Base-by-base conservation (phyloP, 2,888 invertebrate genomes). In the Drymonia ruficornis region DNA sequence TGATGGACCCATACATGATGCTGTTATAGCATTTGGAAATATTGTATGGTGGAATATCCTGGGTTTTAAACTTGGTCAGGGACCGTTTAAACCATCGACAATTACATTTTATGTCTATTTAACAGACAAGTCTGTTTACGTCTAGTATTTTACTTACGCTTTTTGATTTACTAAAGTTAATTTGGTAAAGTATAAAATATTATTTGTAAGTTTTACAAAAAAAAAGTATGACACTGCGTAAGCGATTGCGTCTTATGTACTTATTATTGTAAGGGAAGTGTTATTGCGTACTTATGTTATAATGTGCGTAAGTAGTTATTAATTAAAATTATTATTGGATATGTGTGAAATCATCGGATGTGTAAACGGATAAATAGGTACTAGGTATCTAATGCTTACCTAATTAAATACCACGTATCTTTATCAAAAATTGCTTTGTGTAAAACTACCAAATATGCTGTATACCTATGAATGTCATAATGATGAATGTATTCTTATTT, bases 1-100 rank as follows among this genome's bases (percentile, higher is more conserved):
- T 55, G 48, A 44, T 63, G 53, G 53, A 63, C 51, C 53, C 60
- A 53, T 59, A 58, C 52, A 61, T 63, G 47, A 56, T 46, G 48
- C 50, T 40, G 9, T 40, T 28, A 31, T 43, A 50, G 52, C 50
- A 54, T 36, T 47, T 19, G 12, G 44, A 42, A 16, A 45, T 34
- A 46, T 48, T 45, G n/a, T 11, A 49, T 53, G 13, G 23, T 36
- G 29, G 0, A 29, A 19, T 31, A 58, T 50, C 16, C 31, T 9
- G 31, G 12, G 9, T 8, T n/a, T n/a, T 31, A 31, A 31, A 31
- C 11, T 31, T 6, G 9, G 31, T 7, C 31, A 31, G 8, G 12
- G 11, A 31, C 9, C 8, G 12, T 31, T 31, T 31, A 31, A 11
- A n/a, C n/a, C n/a, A n/a, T n/a, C n/a, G n/a, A n/a, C n/a, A n/a